Conservation (phyloP, 2,113 vertebrate genomes). For the Elanoides forficatus region DNA sequence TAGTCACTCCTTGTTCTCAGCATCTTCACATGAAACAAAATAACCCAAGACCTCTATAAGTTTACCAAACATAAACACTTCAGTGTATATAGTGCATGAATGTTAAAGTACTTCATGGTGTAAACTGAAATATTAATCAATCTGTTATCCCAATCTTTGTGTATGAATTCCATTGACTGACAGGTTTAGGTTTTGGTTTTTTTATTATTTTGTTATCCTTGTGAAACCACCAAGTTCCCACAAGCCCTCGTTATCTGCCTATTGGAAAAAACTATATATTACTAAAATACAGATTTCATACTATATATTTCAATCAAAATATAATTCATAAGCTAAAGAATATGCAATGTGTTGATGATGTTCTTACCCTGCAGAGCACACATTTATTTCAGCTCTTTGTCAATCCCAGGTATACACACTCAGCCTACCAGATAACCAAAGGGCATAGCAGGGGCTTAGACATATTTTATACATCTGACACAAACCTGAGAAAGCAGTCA, state of each 20-base stretch:
- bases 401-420: background rate
- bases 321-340: background rate
- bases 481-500: background rate
- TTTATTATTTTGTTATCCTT: background rate
- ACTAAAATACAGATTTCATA: background rate
- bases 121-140: background rate
- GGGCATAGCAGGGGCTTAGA: background rate
- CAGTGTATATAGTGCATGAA: background rate
- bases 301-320: background rate
- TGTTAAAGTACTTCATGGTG: background rate
- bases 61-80: background rate
- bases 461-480: background rate
- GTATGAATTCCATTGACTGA: background rate
- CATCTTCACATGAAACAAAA: background rate
- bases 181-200: background rate
- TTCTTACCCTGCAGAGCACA: background rate
- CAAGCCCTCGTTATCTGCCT: background rate
- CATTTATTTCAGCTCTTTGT: background rate
- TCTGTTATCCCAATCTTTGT: background rate
- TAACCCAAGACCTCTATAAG: background rate
- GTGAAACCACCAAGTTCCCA: background rate
- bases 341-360: background rate
- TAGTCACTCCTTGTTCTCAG: background rate
- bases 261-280: background rate
- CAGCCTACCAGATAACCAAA: background rate